Percentiles rank a stretch among this genome's conserved stretches.
phyloP scores from a whole-genome alignment of 2,888 invertebrate genomes.

The Ypsolopha sequella region DNA sequence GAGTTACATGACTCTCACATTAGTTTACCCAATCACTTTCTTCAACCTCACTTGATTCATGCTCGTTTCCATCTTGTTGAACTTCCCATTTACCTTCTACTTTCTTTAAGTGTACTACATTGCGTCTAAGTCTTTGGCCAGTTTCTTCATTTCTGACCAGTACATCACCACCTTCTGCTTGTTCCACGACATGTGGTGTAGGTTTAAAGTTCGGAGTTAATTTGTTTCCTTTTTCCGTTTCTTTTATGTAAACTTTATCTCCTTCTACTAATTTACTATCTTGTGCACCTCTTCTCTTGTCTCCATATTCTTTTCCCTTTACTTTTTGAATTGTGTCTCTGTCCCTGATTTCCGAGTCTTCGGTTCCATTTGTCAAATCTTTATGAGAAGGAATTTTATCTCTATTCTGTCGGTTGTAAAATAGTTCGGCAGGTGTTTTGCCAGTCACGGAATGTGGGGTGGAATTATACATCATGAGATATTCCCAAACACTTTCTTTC shows the following conservation, averaged over 20 bases:
- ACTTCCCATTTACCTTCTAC: constrained; percentile 10
- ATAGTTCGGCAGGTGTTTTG: constrained; percentile 7
- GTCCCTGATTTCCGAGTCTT: constrained; percentile 9
- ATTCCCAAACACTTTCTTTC: constrained; percentile 1
- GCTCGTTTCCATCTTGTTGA: too few relatives aligned
- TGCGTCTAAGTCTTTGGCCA: constrained; percentile 9
- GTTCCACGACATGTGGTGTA: constrained; percentile 8
- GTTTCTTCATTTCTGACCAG: constrained; percentile 9
- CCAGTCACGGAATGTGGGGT: constrained; percentile 4
- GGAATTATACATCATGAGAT: constrained; percentile 1
- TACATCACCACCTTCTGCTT: constrained; percentile 5
- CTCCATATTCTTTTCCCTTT: constrained; percentile 12
- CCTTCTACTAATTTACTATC: constrained; percentile 4
- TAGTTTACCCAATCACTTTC: too few relatives aligned
- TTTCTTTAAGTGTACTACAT: constrained; percentile 10
- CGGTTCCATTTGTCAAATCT: constrained; percentile 2
- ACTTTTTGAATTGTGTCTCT: constrained; percentile 10
- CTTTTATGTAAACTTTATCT: constrained; percentile 10
- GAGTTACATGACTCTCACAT: too few relatives aligned
- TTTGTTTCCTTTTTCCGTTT: constrained; percentile 8
- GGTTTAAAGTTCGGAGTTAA: constrained; percentile 6
- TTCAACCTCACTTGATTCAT: too few relatives aligned
- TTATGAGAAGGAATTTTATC: constrained; percentile 16
- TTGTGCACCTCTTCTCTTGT: constrained; percentile 9
- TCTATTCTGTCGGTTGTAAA: constrained; percentile 15